phyloP scores from a whole-genome alignment of 2,113 vertebrate genomes.

The Engystomops pustulosus region DNA sequence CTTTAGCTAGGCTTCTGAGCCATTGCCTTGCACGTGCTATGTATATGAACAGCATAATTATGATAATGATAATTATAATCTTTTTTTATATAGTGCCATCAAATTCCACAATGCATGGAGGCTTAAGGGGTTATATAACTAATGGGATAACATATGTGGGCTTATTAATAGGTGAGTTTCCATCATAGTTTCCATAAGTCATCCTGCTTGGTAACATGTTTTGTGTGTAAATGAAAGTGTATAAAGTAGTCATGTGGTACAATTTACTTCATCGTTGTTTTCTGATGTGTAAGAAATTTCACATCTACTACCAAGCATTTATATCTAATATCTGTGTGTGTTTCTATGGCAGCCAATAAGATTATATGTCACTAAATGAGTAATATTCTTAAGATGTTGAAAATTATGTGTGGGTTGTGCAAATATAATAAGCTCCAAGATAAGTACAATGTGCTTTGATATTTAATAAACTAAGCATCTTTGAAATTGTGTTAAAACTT shows the following conservation, averaged over 20 bases:
- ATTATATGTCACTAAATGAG: slow-evolving; percentile 56
- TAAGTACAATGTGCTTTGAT: slow-evolving; percentile 35
- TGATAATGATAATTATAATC: no score
- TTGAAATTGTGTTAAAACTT: slow-evolving; percentile 36
- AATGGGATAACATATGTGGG: no score
- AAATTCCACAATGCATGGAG: no score
- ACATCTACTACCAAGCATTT: slow-evolving; percentile 27
- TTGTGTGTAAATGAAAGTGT: not conserved
- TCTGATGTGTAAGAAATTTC: slow-evolving; percentile 6
- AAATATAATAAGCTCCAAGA: slow-evolving; percentile 57
- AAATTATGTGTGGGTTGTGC: slow-evolving; percentile 55
- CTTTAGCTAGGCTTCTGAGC: no score
- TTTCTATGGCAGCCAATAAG: slow-evolving; percentile 54
- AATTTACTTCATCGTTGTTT: slow-evolving; percentile 11
- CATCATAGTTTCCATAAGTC: not conserved
- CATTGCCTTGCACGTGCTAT: no score
- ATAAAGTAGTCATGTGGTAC: not conserved
- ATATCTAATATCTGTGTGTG: slow-evolving; percentile 31
- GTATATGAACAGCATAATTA: no score
- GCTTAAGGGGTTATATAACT: no score
- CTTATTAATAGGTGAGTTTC: no score
- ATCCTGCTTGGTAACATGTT: not conserved
- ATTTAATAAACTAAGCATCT: slow-evolving; percentile 42
- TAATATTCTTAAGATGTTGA: slow-evolving; percentile 56
- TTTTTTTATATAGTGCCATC: no score